Evolutionary conservation across 2,888 invertebrate genomes (phyloP).

Genomic region (Helleia helle): DNA sequence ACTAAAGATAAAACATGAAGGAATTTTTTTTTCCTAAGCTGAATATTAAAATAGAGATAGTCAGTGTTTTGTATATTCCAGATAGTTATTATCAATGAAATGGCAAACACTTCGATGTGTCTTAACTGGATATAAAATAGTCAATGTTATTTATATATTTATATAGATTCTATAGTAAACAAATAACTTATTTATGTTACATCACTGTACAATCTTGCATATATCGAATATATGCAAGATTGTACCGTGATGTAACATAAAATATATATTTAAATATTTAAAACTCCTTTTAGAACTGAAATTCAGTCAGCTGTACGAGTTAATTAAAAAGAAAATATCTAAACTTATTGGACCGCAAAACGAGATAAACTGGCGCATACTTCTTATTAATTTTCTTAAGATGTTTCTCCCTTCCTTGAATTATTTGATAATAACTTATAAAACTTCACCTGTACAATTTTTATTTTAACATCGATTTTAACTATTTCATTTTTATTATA

Average conservation of each 20-base stretch:
- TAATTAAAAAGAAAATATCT: slow-evolving; percentile 1
- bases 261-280: not conserved
- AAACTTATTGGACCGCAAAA: slow-evolving; percentile 6
- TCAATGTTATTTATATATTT: slow-evolving; percentile 1
- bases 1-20: too few relatives aligned
- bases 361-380: not conserved
- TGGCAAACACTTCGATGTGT: slow-evolving; percentile 5
- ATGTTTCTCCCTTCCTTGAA: not conserved
- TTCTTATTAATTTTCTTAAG: slow-evolving; percentile 5
- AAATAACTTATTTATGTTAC: not conserved
- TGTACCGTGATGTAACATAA: not conserved
- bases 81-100: not conserved
- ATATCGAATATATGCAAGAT: not conserved
- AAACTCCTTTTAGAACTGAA: not conserved
- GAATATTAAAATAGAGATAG: not conserved
- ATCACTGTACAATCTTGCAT: not conserved
- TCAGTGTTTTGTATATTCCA: not conserved
- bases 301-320: not conserved
- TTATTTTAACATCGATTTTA: too few relatives aligned
- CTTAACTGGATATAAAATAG: slow-evolving; percentile 1
- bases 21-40: not conserved
- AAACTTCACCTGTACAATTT: not conserved
- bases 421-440: not conserved
- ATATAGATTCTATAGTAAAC: not conserved
- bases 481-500: too few relatives aligned